Conservation (phyloP, 23 tunicate species). For the Botrylloides violaceus region DNA sequence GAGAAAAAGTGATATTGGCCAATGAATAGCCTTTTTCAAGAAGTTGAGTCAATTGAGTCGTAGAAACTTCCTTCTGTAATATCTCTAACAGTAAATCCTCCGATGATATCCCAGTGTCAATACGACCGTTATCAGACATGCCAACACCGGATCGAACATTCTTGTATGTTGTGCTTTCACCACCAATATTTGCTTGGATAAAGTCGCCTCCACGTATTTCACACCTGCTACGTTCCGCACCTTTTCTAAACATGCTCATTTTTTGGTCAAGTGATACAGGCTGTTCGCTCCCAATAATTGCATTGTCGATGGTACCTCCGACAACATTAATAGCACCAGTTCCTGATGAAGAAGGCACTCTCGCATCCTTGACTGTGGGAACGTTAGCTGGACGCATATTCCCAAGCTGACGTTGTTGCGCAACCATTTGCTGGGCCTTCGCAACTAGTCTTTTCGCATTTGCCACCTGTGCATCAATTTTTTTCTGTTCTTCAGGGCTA, state of each 20-base stretch:
- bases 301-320: slow-evolving; percentile 8
- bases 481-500: neutral
- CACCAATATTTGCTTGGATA: slow-evolving; percentile 17
- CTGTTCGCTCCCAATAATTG: slow-evolving; percentile 6
- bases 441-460: neutral
- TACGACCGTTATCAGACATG: neutral
- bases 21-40: slow-evolving; percentile 10
- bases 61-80: slow-evolving; percentile 1
- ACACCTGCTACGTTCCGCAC: neutral
- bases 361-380: neutral
- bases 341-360: neutral
- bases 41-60: neutral
- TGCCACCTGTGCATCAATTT: neutral
- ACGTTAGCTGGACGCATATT: neutral
- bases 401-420: neutral
- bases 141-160: neutral
- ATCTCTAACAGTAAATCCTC: slow-evolving; percentile 9
- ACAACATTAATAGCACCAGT: slow-evolving; percentile 3
- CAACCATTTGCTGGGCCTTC: neutral
- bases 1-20: slow-evolving; percentile 15
- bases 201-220: slow-evolving; percentile 10
- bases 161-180: slow-evolving; percentile 1
- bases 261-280: neutral
- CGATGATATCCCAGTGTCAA: neutral
- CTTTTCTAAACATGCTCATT: neutral